A percentile compares a stretch with the other conserved stretches of the same genome.
phyloP scores from a whole-genome alignment of 2,888 invertebrate genomes.

The Cerastoderma edule region DNA sequence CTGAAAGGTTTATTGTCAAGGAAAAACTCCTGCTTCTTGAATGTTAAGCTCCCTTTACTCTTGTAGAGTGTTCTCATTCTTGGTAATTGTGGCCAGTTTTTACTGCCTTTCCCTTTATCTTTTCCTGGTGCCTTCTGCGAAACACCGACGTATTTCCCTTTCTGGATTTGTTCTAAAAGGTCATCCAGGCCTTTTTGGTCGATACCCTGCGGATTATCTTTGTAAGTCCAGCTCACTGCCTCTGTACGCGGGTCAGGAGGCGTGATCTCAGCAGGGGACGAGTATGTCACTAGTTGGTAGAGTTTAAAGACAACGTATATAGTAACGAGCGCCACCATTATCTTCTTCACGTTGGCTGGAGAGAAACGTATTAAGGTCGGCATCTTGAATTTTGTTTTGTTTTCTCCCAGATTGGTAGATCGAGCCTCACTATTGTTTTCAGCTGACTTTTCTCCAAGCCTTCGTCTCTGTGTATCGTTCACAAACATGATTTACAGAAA shows the following conservation, averaged over 20 bases:
- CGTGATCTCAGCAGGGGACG: background rate
- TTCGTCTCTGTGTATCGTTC: conserved; percentile 19
- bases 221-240: conserved; percentile 7
- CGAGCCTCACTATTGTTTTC: background rate
- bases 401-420: background rate
- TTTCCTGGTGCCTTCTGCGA: background rate
- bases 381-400: conserved; percentile 7
- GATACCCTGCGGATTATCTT: conserved; percentile 32
- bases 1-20: conserved; percentile 74
- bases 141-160: conserved; percentile 3
- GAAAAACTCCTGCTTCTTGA: conserved; percentile 72
- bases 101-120: background rate
- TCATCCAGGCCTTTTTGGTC: conserved; percentile 14
- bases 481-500: conserved; percentile 1
- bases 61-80: conserved; percentile 38
- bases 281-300: conserved; percentile 20
- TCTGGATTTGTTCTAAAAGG: conserved; percentile 4
- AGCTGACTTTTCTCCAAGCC: conserved; percentile 4
- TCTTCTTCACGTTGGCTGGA: conserved; percentile 10
- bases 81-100: background rate
- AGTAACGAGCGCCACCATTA: background rate
- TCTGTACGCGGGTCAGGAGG: conserved; percentile 1
- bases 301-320: conserved; percentile 15
- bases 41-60: conserved; percentile 63
- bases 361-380: conserved; percentile 14